Percentiles rank a stretch among this genome's conserved stretches.
Conservation (phyloP, 2,113 vertebrate genomes). For the Coptodon rendalli region DNA sequence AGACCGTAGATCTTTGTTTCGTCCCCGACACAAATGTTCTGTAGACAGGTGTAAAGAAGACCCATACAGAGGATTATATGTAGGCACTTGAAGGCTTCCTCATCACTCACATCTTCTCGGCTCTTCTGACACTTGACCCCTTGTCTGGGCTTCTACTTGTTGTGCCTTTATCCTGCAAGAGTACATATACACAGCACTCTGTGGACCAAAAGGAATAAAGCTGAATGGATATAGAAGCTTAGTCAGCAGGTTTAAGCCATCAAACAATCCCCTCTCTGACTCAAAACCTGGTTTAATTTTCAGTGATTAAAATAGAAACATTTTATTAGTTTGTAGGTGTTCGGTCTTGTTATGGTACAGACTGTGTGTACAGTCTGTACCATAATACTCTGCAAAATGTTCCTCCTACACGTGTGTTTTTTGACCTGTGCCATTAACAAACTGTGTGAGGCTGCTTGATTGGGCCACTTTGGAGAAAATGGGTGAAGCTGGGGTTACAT, state of each 20-base stretch:
- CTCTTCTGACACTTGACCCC: conserved; percentile 5
- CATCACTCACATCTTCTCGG: background rate
- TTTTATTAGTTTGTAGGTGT: background rate
- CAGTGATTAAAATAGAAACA: background rate
- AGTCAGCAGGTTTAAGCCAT: conserved; percentile 9
- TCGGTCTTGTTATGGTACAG: background rate
- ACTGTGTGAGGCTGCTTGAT: background rate
- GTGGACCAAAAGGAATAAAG: background rate
- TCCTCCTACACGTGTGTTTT: background rate
- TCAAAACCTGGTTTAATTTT: background rate
- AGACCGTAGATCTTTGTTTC: background rate
- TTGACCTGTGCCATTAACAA: background rate
- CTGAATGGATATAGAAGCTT: background rate
- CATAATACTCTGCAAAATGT: background rate
- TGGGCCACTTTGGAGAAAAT: background rate
- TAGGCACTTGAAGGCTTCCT: background rate
- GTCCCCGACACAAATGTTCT: background rate
- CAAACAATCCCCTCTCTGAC: background rate
- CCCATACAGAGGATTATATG: background rate
- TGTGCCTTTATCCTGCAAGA: conserved; percentile 18
- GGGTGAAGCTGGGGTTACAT: background rate
- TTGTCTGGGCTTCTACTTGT: conserved; percentile 7
- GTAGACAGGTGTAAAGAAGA: background rate
- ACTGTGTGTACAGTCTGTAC: background rate
- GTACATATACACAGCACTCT: background rate